Base-by-base conservation (phyloP, 2,113 vertebrate species). In the Pedetes capensis region DNA sequence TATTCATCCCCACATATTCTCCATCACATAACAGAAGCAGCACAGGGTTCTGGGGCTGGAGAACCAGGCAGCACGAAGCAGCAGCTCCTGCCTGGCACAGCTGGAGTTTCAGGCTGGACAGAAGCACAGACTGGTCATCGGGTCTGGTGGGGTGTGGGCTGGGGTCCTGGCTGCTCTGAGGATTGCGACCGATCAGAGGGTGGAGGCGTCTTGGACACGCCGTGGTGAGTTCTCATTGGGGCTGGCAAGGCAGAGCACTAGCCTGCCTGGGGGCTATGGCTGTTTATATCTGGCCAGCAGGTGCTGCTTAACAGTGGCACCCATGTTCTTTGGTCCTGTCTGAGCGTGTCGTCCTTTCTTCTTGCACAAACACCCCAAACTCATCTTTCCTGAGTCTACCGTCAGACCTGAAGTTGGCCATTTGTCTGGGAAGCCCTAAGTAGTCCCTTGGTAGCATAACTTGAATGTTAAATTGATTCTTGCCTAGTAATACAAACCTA, bases 11-110 rank as follows among this genome's bases (percentile, higher is more conserved):
- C 49, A n/a, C 69, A 11, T 42, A 22, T 22, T 32, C 37, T 18
- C 8, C 0, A 0, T 29, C 5, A 2, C 0, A 0, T 4, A 6
- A 23, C 3, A 1, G 0, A 11, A 12, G 20, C 8, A 5, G 8
- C 23, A 0, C 23, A 3, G 12, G 29, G 10, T 63, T 8, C 2
- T 10, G 18, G 59, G 23, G 20, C 49, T 20, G 34, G 3, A 53
- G 27, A 16, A 25, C 34, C 8, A 13, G 18, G 23, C 29, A 61
- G 29, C n/a, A 2, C 3, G 9, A 7, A 57, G n/a, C n/a, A 42
- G 1, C 9, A 10, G 39, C 4, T 2, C 14, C 39, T 12, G 0
- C 55, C 49, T 22, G 17, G 6, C 3, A 6, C 37, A n/a, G 4
- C 34, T 1, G 6, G 23, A 23, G 39, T 14, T n/a, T 55, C 29